Evolutionary conservation across 2,113 vertebrate genomes (phyloP), one percentile per base, ranked within the genome.

Genomic region (Calypte anna): DNA sequence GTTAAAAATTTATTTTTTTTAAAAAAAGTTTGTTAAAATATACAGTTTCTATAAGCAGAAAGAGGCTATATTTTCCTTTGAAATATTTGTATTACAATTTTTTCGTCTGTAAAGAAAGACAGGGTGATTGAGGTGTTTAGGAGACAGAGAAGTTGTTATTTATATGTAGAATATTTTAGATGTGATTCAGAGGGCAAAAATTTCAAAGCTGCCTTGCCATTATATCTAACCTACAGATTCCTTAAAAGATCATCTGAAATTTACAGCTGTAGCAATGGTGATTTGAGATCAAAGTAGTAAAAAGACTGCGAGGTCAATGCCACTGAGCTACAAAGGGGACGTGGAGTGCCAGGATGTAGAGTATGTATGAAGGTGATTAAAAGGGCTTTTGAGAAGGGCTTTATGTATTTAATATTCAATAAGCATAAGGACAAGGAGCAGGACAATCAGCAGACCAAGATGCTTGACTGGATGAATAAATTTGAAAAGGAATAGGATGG

Each of bases 331-430:
- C 43, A 82, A 62, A 59, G 27, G 11, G 3, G 27, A 44, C 38
- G 15, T 55, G 27, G n/a, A 21, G 18, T 40, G 14, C 6, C 31
- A 28, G 23, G 4, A 12, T 57, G 11, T 57, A 28, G 44, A 44
- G 33, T 8, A 38, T 0, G 0, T 21, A 18, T 18, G 48, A 54
- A 81, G 7, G 13, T 0, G 0, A 6, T 14, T 59, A 21, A 51
- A 66, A 67, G 27, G 9, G 17, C 6, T 82, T 82, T 78, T 64
- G 24, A 69, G 19, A 77, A 85, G 6, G 7, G 8, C 6, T 85
- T 74, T 55, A 33, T 43, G 53, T 62, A 27, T 50, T 82, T 40
- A 43, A 46, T 61, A 74, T 57, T 57, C 51, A 46, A 10, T 88
- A 14, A 50, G 7, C 19, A 14, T n/a, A 70, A 48, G 50, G 13